phyloP scores from a whole-genome alignment of 2,113 vertebrate species.

The Prolemur simus region DNA sequence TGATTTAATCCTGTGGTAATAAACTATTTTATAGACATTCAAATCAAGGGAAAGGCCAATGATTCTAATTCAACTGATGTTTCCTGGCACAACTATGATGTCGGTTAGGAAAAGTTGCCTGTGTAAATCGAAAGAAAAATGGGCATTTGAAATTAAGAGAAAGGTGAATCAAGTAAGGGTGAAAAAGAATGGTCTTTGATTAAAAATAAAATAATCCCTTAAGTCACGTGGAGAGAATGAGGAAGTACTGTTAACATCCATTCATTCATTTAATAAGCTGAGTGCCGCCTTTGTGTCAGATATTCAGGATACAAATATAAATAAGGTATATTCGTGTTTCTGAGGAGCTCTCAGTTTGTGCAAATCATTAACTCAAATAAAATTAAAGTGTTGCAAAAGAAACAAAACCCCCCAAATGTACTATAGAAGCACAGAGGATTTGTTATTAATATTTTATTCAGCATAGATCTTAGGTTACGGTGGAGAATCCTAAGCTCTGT shows the following conservation, averaged over 20 bases:
- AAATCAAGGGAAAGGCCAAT: background rate
- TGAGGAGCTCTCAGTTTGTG: background rate
- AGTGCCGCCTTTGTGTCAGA: background rate
- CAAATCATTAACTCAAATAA: background rate
- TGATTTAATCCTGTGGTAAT: background rate
- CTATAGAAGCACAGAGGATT: background rate
- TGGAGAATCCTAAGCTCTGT: background rate
- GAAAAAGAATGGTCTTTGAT: background rate
- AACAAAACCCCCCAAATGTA: background rate
- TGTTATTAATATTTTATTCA: background rate
- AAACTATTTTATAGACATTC: slow-evolving; percentile 4
- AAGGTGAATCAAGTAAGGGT: background rate
- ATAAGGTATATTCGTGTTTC: background rate
- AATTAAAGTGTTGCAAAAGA: background rate
- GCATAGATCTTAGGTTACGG: background rate
- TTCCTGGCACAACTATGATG: background rate
- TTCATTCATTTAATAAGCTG: slow-evolving; percentile 19
- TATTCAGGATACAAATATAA: background rate
- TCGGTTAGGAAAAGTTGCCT: background rate
- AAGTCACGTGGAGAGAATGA: background rate
- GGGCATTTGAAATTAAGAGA: slow-evolving; percentile 17
- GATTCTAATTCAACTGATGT: slow-evolving; percentile 17
- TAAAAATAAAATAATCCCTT: slow-evolving; percentile 12
- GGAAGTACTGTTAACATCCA: background rate
- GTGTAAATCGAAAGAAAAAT: background rate